These are phyloP conservation scores for Baryphthengus martii DNA, from an alignment of 2,113 vertebrate genomes.

Conservation along the genomic window DNA sequence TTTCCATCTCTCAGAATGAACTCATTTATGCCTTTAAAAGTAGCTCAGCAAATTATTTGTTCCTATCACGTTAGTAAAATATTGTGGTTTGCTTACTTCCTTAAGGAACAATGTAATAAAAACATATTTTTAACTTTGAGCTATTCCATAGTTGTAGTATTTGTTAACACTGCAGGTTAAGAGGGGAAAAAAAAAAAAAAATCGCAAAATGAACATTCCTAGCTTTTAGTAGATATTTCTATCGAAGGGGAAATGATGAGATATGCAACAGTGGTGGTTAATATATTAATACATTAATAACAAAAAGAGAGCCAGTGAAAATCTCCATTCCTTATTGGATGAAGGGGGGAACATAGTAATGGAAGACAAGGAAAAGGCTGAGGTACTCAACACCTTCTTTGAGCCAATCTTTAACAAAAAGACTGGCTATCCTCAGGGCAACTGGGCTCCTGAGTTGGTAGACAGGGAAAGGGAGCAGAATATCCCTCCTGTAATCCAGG, in stretches of 20 bases:
- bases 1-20: background rate
- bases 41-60: background rate
- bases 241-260: background rate
- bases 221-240: background rate
- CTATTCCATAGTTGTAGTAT: background rate
- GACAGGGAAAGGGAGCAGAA: too few relatives aligned
- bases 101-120: background rate
- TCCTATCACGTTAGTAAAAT: background rate
- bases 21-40: background rate
- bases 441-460: too few relatives aligned
- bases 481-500: too few relatives aligned
- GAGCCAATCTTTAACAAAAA: too few relatives aligned
- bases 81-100: background rate
- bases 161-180: background rate
- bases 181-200: background rate
- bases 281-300: too few relatives aligned
- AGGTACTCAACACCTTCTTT: too few relatives aligned
- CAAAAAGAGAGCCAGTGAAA: too few relatives aligned
- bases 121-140: background rate
- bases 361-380: too few relatives aligned
- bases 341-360: too few relatives aligned
- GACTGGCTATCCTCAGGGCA: too few relatives aligned
- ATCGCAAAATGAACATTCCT: background rate
- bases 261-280: background rate
- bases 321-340: too few relatives aligned